A percentile compares a stretch with the other conserved stretches of the same genome.
phyloP scores from a whole-genome alignment of 2,113 vertebrate species.

The Semicossyphus pulcher region DNA sequence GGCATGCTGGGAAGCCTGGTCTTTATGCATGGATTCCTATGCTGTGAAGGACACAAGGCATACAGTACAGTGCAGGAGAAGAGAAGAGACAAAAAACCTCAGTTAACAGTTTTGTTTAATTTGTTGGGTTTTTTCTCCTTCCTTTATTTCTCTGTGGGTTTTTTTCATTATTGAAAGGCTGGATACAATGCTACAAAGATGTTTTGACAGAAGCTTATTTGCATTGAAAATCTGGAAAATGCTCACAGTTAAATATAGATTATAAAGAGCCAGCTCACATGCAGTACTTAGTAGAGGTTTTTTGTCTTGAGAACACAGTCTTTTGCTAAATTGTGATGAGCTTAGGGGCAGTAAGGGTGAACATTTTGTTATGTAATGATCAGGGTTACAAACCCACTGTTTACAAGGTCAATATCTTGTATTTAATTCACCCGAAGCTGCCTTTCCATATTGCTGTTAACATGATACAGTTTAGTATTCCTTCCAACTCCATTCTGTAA shows the following conservation, averaged over 20 bases:
- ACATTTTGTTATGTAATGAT: constrained; percentile 46
- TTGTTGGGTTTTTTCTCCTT: background rate
- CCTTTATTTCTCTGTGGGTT: background rate
- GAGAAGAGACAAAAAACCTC: too few relatives aligned
- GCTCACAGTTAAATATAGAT: background rate
- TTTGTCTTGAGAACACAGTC: background rate
- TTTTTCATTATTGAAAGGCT: background rate
- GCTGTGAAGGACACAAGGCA: constrained; percentile 61
- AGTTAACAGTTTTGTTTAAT: background rate
- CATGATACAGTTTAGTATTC: constrained; percentile 56
- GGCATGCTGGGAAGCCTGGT: constrained; percentile 69
- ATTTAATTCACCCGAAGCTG: constrained; percentile 37
- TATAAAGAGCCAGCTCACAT: constrained; percentile 42
- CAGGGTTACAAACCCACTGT: constrained; percentile 42
- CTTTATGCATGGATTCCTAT: constrained; percentile 56
- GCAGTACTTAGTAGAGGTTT: background rate
- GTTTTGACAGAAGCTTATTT: background rate
- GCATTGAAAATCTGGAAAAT: background rate
- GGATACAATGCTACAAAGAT: background rate
- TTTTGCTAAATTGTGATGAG: constrained; percentile 30
- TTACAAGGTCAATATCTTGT: constrained; percentile 51
- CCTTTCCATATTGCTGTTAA: constrained; percentile 34
- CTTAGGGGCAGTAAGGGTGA: constrained; percentile 28
- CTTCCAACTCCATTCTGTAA: constrained; percentile 50
- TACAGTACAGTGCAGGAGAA: constrained; percentile 11